Evolutionary conservation across 2,797 vertebrate genomes (phyloP).

Genomic region (Siniperca obscura): DNA sequence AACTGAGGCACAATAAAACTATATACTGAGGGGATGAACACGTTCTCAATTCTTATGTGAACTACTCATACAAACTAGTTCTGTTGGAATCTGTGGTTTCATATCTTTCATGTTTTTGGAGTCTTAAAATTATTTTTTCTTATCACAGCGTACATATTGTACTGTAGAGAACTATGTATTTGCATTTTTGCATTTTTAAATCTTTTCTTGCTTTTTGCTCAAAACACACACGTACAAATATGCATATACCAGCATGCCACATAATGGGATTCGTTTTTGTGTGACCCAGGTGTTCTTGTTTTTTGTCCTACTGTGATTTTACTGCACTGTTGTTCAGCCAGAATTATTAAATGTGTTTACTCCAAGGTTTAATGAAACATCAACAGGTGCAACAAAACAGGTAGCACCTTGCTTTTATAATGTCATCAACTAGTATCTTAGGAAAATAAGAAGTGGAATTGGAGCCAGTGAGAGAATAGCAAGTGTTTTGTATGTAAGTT

Average conservation of each 20-base stretch:
- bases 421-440: neutral
- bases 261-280: neutral
- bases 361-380: neutral
- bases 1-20: neutral
- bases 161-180: neutral
- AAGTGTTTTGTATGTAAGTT: neutral
- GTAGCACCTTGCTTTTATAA: neutral
- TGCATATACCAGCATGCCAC: neutral
- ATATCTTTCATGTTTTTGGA: neutral
- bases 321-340: neutral
- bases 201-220: neutral
- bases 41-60: constrained; percentile 8
- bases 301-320: neutral
- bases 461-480: neutral
- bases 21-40: neutral
- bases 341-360: neutral
- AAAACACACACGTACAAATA: neutral
- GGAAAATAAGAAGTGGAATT: constrained; percentile 2
- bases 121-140: neutral
- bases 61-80: neutral
- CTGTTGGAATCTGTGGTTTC: neutral
- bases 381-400: neutral
- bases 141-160: neutral
- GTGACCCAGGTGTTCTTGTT: neutral
- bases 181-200: neutral